Evolutionary conservation across 2,113 vertebrate genomes (phyloP), one percentile per base, ranked within the genome.

Genomic region (Acrocephalus arundinaceus): DNA sequence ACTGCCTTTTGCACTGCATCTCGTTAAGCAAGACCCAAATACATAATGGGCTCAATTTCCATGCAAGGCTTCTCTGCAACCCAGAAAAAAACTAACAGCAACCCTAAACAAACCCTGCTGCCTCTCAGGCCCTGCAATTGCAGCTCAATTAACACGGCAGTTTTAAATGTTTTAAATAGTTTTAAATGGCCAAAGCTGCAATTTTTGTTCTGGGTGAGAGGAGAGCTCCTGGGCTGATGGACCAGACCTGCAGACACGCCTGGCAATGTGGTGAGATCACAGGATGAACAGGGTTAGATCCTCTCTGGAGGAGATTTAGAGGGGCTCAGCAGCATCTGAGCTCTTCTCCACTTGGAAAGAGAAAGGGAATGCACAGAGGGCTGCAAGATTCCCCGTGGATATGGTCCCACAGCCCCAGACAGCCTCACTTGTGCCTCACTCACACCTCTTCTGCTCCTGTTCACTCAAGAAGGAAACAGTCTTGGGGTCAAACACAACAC

Each of bases 21-120:
- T 97, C 28, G 89, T 97, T 97, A 98, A 97, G 97, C 97, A 98
- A 97, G 96, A 96, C 89, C 97, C 94, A 96, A 94, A 96, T 96
- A 96, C 94, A 94, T 97, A 97, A 97, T 96, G 90, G 93, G 87
- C 95, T 97, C 87, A 71, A 97, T 97, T 97, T 95, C 89, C 88
- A 96, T 96, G 93, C 85, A 83, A 90, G 68, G 51, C 84, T 95
- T 94, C 94, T 92, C 81, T 92, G 79, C 92, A 82, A 54, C 81
- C 70, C 87, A 71, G 89, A 87, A 90, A 39, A 39, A 93, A 91
- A 95, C 82, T 89, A 96, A 97, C 95, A 80, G 82, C 89, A 84
- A 81, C 85, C 84, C 95, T 76, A 91, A 92, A 96, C 54, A 77
- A 94, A 52, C 75, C 87, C 58, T 70, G 33, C 77, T 94, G 83